Evolutionary conservation across 2,888 invertebrate genomes (phyloP), one percentile per base, ranked within the genome.

Genomic region (Siphlonurus alternatus): DNA sequence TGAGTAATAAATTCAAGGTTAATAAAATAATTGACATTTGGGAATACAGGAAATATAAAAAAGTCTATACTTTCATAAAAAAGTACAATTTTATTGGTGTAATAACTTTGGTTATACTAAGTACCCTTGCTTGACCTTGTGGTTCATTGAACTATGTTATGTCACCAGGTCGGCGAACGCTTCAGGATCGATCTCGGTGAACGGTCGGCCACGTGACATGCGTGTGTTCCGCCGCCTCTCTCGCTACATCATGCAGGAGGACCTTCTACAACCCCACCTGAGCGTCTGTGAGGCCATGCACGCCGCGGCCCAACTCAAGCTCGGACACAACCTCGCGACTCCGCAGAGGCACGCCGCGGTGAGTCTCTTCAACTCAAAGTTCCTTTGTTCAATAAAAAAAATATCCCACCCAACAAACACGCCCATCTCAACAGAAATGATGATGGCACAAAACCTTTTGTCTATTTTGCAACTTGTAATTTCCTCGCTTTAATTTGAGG

Each of bases 241-340:
- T 0, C 85, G 94, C 63, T 96, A 96, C 78, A 97, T 97, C 70
- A 95, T 96, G 94, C 97, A 97, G 76, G 85, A 92, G 68, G 92
- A 93, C 72, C 78, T 91, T 1, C 76, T 93, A 20, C 89, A 95
- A 73, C 91, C 90, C 0, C 85, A 88, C 73, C 84, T 96, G 68
- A 89, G 93, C 0, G 93, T 95, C 1, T 79, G 83, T 66, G 97
- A 97, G 74, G 83, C 90, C 5, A 92, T 97, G 90, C 78, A 81
- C 70, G 84, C 94, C 68, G 92, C 95, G 0, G 92, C 94, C 0
- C 88, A 94, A 72, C 79, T 97, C 61, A 96, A 97, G 75, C 82
- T 96, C 2, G 88, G 88, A 10, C 78, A 81, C 63, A 81, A 80
- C 18, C 76, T 88, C 63, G 76, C 80, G 0, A 73, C 75, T 59